Conservation (phyloP, 2,113 vertebrate genomes). For the Phylloscopus trochiloides region DNA sequence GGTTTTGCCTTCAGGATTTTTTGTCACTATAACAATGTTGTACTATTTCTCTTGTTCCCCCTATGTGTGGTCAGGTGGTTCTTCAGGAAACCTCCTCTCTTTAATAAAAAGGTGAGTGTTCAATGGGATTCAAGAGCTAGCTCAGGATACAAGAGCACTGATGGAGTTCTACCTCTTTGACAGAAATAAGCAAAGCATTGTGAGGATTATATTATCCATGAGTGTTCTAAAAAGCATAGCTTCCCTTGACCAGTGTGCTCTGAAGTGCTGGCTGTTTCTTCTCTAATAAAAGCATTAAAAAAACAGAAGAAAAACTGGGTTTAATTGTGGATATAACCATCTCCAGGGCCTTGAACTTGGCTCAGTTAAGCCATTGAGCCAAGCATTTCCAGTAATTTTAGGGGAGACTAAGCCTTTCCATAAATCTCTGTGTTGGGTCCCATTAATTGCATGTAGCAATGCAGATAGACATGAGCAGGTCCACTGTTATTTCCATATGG, state of each 20-base stretch:
- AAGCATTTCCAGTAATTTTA: not conserved
- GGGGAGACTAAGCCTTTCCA: not conserved
- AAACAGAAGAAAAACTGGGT: not conserved
- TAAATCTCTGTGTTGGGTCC: not conserved
- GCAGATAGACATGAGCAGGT: fast-evolving
- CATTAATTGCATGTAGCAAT: not conserved
- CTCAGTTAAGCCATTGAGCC: not conserved
- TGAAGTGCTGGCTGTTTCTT: not conserved
- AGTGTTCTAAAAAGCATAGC: not conserved
- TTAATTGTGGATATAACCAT: not conserved
- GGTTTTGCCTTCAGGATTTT: not conserved
- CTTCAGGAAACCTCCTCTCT: slow-evolving; percentile 66
- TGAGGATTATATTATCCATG: not conserved
- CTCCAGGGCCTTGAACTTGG: not conserved
- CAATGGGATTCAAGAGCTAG: not conserved
- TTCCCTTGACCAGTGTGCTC: not conserved
- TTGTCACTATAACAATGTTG: not conserved
- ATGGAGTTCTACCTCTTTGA: not conserved
- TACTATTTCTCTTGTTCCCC: not conserved
- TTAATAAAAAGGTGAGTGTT: slow-evolving; percentile 73
- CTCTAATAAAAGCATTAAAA: not conserved
- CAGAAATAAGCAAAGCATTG: not conserved
- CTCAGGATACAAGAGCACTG: not conserved
- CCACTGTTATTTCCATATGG: not conserved
- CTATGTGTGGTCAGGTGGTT: slow-evolving; percentile 63